Base-by-base conservation (phyloP, 2,888 invertebrate genomes). In the Platypus cylindrus region DNA sequence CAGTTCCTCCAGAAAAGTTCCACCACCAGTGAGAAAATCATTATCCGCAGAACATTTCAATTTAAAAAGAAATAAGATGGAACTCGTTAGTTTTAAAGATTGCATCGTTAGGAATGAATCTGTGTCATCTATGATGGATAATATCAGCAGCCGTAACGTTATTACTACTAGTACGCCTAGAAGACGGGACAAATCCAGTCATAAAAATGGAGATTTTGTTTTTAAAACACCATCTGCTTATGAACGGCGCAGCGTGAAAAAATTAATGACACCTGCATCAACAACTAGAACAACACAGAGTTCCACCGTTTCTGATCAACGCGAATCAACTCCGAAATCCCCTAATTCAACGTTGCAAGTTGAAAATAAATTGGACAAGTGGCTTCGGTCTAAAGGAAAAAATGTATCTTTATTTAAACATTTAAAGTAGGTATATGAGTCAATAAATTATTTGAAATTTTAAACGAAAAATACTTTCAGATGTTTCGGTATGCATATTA, bases 351-450 rank as follows among this genome's bases (percentile, higher is more conserved):
- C 31, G 25, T 3, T 14, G 3, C 23, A 9, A 20, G 30, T 51
- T 13, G 41, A 48, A 35, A 40, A 41, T 23, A 43, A 63, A 32
- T 48, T 73, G 11, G 63, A 64, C 30, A 55, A 60, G 1, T 73
- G 73, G 73, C 51, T 73, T 4, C 54, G 62, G 25, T 67, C 66
- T 38, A 55, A 8, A 53, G 63, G 26, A 61, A 64, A 32, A 30
- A 70, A 37, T 14, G 13, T 42, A 7, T 28, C 41, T 11, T 29
- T 33, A 3, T 43, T 41, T 11, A 5, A 38, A 14, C 28, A 34
- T 37, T 39, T 40, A 5, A 60, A 27, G 36, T 39, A 35, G 9
- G 22, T 31, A 22, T 17, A 3, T 23, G 5, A 7, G 5, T 9
- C 5, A 7, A 20, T 20, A 7, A 20, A 20, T 20, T 20, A 20